Evolutionary conservation across 2,888 invertebrate species (phyloP).

Genomic region (Habrosyne pyritoides): DNA sequence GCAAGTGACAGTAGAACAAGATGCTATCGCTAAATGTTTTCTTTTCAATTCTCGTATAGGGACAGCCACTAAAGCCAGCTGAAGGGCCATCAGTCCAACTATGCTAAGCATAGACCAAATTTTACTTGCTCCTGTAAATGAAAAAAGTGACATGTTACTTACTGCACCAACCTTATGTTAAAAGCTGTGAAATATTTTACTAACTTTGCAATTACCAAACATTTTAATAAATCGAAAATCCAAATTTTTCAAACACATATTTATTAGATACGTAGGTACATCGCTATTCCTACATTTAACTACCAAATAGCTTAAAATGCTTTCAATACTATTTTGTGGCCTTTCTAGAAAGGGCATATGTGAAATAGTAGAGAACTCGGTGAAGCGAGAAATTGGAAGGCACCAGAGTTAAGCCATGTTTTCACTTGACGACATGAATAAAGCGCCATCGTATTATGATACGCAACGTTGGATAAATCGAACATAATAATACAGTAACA

Average conservation of each 20-base stretch:
- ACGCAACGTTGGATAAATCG: background rate
- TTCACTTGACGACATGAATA: slow-evolving; percentile 10
- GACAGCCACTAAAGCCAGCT: slow-evolving; percentile 47
- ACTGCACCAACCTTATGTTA: slow-evolving; percentile 9
- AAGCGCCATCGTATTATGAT: background rate
- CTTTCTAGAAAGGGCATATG: slow-evolving; percentile 12
- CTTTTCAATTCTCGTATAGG: slow-evolving; percentile 60
- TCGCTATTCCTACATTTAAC: background rate
- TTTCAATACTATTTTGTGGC: background rate
- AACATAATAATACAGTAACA: background rate
- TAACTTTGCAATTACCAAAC: too few species aligned
- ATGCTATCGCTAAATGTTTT: slow-evolving; percentile 66
- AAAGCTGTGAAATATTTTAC: background rate
- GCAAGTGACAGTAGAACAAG: slow-evolving; percentile 63
- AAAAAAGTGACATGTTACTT: background rate
- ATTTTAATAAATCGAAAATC: too few species aligned
- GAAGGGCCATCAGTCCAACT: slow-evolving; percentile 44
- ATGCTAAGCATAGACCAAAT: slow-evolving; percentile 50
- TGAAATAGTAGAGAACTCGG: slow-evolving; percentile 32
- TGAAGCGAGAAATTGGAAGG: slow-evolving; percentile 53
- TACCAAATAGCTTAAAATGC: too few species aligned
- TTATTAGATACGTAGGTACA: too few species aligned
- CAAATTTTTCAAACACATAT: too few species aligned
- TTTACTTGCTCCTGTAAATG: slow-evolving; percentile 47
- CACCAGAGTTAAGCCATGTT: slow-evolving; percentile 24